Conservation (phyloP, 2,113 vertebrate genomes). For the Lampris megalopsis region DNA sequence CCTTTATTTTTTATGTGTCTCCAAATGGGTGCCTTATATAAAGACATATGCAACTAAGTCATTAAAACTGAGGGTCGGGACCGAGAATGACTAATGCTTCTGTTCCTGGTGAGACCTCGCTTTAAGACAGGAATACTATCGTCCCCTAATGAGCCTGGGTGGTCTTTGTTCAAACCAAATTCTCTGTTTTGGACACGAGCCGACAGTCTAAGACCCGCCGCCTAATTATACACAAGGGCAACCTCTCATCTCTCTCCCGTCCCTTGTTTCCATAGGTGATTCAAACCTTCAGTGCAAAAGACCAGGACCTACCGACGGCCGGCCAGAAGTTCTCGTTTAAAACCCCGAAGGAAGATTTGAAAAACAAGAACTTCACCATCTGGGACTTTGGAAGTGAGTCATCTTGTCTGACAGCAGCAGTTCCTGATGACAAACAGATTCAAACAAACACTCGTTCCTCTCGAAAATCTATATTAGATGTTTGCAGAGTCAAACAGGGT, state of each 20-base stretch:
- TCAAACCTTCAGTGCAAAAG: constrained; percentile 90
- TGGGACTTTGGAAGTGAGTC: constrained; percentile 96
- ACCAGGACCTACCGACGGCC: constrained; percentile 89
- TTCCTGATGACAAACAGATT: neutral
- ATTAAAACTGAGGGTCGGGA: too few relatives aligned
- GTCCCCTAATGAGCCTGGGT: too few relatives aligned
- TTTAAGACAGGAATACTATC: too few relatives aligned
- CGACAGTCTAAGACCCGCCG: neutral
- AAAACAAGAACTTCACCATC: constrained; percentile 95
- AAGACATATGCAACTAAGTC: too few relatives aligned
- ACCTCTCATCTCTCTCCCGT: neutral
- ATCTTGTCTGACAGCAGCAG: neutral
- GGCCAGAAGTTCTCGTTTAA: constrained; percentile 94
- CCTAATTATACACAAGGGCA: neutral
- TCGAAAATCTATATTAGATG: too few relatives aligned
- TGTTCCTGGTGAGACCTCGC: too few relatives aligned
- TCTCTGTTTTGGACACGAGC: too few relatives aligned
- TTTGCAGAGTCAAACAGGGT: too few relatives aligned
- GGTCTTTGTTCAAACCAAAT: too few relatives aligned
- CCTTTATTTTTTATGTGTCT: neutral
- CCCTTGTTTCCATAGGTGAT: constrained; percentile 86
- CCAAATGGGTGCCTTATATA: neutral
- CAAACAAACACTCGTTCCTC: too few relatives aligned
- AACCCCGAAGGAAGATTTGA: constrained; percentile 86
- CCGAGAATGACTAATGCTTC: too few relatives aligned